Conservation (phyloP, 2,888 invertebrate genomes). For the Mythimna impura region DNA sequence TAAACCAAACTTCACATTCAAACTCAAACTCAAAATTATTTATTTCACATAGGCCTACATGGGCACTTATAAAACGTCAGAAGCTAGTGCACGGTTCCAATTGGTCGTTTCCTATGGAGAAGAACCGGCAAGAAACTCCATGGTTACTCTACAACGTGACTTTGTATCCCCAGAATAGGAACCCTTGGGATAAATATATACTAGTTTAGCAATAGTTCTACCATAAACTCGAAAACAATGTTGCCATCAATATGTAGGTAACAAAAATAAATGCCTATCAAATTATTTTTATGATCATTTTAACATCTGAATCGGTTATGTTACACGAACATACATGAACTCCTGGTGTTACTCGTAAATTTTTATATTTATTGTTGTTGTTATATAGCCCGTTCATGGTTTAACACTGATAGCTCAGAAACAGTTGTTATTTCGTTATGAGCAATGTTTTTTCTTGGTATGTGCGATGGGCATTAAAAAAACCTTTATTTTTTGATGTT, state of each 20-base stretch:
- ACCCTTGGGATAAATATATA: too few relatives aligned
- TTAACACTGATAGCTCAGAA: neutral
- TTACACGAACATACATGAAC: slow-evolving; percentile 3
- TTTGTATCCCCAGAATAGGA: too few relatives aligned
- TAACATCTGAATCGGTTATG: neutral
- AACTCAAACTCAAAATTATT: too few relatives aligned
- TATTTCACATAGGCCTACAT: too few relatives aligned
- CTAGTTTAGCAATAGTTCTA: neutral
- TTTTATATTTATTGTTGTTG: slow-evolving; percentile 21
- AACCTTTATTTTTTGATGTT: too few relatives aligned
- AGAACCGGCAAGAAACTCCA: too few relatives aligned
- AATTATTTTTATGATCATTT: neutral
- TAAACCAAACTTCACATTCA: too few relatives aligned
- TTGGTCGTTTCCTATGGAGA: too few relatives aligned
- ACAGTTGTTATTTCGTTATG: neutral
- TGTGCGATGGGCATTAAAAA: slow-evolving; percentile 1
- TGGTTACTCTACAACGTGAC: too few relatives aligned
- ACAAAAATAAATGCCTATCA: neutral
- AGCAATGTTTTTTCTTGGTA: neutral
- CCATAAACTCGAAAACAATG: neutral
- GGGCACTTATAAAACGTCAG: too few relatives aligned
- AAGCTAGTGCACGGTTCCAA: too few relatives aligned
- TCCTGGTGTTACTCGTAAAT: slow-evolving; percentile 25
- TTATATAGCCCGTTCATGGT: neutral
- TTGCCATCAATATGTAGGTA: slow-evolving; percentile 1